A percentile compares a stretch with the other conserved stretches of the same genome.
Evolutionary conservation across 2,888 invertebrate species (phyloP).

Genomic region (Drosophila leonis): DNA sequence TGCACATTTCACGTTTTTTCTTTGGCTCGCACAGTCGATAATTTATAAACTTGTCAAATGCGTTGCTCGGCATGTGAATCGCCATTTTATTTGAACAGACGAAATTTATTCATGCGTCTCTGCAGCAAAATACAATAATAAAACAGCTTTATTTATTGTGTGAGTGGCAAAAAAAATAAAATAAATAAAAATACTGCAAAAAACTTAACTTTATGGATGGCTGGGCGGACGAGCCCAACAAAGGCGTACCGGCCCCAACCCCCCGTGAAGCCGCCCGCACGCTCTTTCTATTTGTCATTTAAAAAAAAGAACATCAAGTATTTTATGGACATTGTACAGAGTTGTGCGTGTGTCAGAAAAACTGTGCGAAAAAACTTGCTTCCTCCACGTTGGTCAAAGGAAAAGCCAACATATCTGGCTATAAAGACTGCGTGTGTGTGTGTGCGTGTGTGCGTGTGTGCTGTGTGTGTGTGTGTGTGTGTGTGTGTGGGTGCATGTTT

Average conservation of each 20-base stretch:
- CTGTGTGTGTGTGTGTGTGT: neutral
- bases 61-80: constrained; percentile 12
- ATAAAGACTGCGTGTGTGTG: neutral
- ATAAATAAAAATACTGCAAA: constrained; percentile 21
- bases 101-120: constrained; percentile 54
- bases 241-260: constrained; percentile 2
- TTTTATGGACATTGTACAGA: constrained; percentile 43
- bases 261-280: neutral
- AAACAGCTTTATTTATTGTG: constrained; percentile 64
- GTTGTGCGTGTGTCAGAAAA: neutral
- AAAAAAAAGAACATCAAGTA: constrained; percentile 23
- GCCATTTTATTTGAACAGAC: constrained; percentile 43
- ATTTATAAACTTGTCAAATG: constrained; percentile 66
- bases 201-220: constrained; percentile 48
- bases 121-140: constrained; percentile 53
- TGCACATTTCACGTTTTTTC: constrained; percentile 37
- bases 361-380: neutral
- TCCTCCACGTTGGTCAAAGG: constrained; percentile 1
- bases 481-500: neutral
- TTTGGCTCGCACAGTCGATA: constrained; percentile 38
- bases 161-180: constrained; percentile 20
- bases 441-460: neutral
- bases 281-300: constrained; percentile 19
- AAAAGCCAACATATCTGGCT: constrained; percentile 11
- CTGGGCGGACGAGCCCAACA: constrained; percentile 19